A percentile compares a stretch with the other conserved stretches of the same genome.
phyloP scores from a whole-genome alignment of 1,140 invertebrate genomes.

The Formica exsecta region DNA sequence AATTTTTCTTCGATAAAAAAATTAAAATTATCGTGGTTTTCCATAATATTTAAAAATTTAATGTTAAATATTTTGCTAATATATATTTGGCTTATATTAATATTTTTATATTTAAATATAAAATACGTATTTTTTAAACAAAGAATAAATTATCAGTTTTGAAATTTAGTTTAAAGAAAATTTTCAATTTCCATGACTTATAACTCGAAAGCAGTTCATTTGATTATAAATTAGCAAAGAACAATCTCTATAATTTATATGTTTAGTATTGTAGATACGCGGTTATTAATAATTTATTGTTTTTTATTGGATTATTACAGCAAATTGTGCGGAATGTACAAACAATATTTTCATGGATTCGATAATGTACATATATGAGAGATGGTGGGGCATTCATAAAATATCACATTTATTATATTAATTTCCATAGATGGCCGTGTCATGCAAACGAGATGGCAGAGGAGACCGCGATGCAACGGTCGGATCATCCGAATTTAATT shows the following conservation, averaged over 20 bases:
- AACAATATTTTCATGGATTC: slow-evolving; percentile 39
- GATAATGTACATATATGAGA: slow-evolving; percentile 55
- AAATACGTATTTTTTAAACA: not conserved
- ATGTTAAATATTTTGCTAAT: not conserved
- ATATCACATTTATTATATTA: slow-evolving; percentile 57
- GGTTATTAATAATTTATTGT: slow-evolving; percentile 22
- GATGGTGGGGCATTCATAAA: slow-evolving; percentile 55
- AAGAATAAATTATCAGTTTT: not conserved
- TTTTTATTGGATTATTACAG: not conserved
- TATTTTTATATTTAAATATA: not conserved
- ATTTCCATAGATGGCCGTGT: slow-evolving; percentile 22
- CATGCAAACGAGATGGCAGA: slow-evolving; percentile 40
- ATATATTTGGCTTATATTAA: not conserved
- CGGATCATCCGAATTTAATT: slow-evolving; percentile 67
- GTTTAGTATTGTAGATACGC: not conserved
- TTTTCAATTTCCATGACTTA: no score
- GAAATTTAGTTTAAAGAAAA: no score
- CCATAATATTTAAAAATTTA: not conserved
- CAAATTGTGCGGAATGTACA: slow-evolving; percentile 4
- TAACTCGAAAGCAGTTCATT: not conserved
- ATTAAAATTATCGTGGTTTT: not conserved
- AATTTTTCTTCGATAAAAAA: not conserved
- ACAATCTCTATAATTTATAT: not conserved
- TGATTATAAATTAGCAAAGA: not conserved
- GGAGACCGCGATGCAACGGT: slow-evolving; percentile 30